phyloP scores from a whole-genome alignment of 2,113 vertebrate genomes.

The Beaufortia kweichowensis region DNA sequence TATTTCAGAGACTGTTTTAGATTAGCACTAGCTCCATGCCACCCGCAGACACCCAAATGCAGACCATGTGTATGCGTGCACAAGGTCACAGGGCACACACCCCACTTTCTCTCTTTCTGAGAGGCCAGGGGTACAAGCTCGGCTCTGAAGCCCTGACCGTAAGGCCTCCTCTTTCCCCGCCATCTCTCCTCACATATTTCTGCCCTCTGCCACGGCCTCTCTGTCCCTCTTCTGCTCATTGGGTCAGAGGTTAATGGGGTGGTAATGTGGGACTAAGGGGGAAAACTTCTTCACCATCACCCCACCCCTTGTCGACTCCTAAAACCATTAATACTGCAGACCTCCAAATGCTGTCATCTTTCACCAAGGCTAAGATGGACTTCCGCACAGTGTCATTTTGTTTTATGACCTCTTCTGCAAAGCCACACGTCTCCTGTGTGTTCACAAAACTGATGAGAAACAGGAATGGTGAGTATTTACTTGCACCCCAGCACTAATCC shows the following conservation, averaged over 20 bases:
- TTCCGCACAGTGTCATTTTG: conserved; percentile 44
- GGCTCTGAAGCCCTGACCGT: neutral
- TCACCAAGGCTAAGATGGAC: conserved; percentile 32
- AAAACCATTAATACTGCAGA: conserved; percentile 14
- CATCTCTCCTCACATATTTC: neutral
- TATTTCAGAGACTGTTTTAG: conserved; percentile 56
- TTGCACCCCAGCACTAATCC: conserved; percentile 17
- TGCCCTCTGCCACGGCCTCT: neutral
- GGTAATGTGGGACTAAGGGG: conserved; percentile 43
- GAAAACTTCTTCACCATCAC: neutral
- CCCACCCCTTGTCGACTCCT: neutral
- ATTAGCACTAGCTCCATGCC: conserved; percentile 56
- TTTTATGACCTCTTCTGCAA: conserved; percentile 41
- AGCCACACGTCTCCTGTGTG: conserved; percentile 5
- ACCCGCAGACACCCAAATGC: conserved; percentile 58
- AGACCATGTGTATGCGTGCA: conserved; percentile 45
- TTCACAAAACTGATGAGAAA: conserved; percentile 21
- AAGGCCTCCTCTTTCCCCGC: neutral
- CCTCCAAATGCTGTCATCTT: conserved; percentile 25
- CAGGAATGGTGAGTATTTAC: conserved; percentile 24
- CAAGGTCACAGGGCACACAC: conserved; percentile 32
- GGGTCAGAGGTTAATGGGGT: conserved; percentile 49
- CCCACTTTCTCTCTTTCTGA: conserved; percentile 35
- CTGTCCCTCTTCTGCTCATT: too few species aligned
- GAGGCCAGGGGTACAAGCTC: conserved; percentile 8